Base-by-base conservation (phyloP, 2,113 vertebrate species). In the Thalassarche chlororhynchos region DNA sequence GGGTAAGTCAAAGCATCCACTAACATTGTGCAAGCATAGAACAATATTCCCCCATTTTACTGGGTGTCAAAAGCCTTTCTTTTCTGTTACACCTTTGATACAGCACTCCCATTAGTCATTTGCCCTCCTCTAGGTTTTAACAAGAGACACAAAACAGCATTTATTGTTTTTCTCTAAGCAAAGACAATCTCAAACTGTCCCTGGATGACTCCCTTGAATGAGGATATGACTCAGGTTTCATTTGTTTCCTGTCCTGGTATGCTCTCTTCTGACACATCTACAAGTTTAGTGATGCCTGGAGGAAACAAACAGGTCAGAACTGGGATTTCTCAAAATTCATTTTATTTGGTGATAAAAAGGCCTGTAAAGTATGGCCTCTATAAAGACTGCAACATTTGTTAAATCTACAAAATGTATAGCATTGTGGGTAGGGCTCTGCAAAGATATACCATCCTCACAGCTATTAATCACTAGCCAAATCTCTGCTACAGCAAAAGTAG, bases 171-270 rank as follows among this genome's bases (percentile, higher is more conserved):
- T 65, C 57, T 83, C 21, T 65, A 76, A 83, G 84, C 29, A 84
- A 84, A 91, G 47, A 49, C n/a, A 84, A 71, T 54, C 31, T 68
- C 61, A 49, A 75, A 79, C 61, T 61, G 91, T 85, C 92, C 92
- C 75, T 64, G 49, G 58, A 90, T 68, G 57, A 85, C 93, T 95
- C 47, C 81, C 52, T 19, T 76, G 81, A 85, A 89, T 14, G 46
- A 93, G 40, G 62, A 62, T 79, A 52, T 77, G 96, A 94, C 81
- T 96, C 87, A 76, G 70, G 49, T 95, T 96, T 87, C 81, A 85
- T 90, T 95, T 91, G 70, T 90, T 87, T 96, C 74, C 84, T 85
- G 65, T 75, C 52, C 93, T 87, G 52, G 61, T 68, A 62, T 49
- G 70, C 69, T 95, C 84, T 87, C 54, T 79, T 93, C 74, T 93